Conservation (phyloP, 2,888 invertebrate species). For the Camptogramma bilineatum region DNA sequence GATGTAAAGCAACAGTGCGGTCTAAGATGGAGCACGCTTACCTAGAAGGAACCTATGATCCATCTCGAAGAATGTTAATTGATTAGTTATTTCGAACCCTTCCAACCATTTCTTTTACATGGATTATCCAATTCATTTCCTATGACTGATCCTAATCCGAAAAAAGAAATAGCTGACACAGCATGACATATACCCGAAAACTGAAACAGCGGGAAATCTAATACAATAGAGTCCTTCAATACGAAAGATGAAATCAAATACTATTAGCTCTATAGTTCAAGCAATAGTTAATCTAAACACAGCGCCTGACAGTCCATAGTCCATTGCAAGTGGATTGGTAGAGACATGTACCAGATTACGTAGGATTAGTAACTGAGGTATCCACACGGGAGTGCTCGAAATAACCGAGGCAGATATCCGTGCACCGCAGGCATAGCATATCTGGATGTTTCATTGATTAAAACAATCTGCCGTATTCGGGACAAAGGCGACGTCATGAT, state of each 20-base stretch:
- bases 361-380: conserved; percentile 15
- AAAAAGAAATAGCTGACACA: too few relatives aligned
- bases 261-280: background rate
- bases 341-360: conserved; percentile 5
- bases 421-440: background rate
- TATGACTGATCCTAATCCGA: too few relatives aligned
- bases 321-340: background rate
- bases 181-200: too few relatives aligned
- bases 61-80: too few relatives aligned
- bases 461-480: background rate
- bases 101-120: too few relatives aligned
- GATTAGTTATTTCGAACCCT: too few relatives aligned
- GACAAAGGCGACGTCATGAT: too few relatives aligned
- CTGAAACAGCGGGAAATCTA: too few relatives aligned
- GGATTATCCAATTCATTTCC: too few relatives aligned
- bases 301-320: background rate
- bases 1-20: too few relatives aligned
- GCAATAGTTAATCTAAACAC: background rate
- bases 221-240: background rate
- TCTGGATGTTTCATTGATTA: conserved; percentile 7
- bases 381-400: conserved; percentile 11
- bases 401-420: conserved; percentile 12
- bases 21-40: too few relatives aligned
- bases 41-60: too few relatives aligned
- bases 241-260: background rate